Conservation (phyloP, 2,888 invertebrate species). For the Tiliacea citrago region DNA sequence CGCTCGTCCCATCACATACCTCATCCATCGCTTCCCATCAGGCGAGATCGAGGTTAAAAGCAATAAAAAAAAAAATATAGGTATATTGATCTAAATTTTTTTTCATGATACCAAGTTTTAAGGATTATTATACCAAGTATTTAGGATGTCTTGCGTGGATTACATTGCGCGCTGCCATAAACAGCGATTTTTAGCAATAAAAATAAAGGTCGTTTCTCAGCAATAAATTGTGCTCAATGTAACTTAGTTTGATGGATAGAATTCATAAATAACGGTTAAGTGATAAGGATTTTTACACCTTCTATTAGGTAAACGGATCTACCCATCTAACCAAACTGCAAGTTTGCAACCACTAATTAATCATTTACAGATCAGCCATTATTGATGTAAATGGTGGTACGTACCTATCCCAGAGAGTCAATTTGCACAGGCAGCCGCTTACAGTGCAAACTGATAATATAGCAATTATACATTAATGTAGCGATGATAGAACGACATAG, state of each 20-base stretch:
- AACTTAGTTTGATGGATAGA: too few species aligned
- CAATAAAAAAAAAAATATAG: too few species aligned
- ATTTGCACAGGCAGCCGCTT: conserved; percentile 36
- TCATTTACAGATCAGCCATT: conserved; percentile 29
- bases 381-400: conserved; percentile 19
- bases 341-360: conserved; percentile 15
- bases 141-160: neutral
- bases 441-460: conserved; percentile 18
- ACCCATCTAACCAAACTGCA: neutral
- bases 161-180: neutral
- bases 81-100: too few species aligned
- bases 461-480: conserved; percentile 9
- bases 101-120: too few species aligned
- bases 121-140: too few species aligned
- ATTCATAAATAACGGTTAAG: too few species aligned
- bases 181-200: neutral
- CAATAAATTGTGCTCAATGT: too few species aligned
- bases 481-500: neutral
- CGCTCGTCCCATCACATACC: too few species aligned
- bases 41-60: neutral
- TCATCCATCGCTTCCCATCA: neutral
- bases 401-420: conserved; percentile 10
- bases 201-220: neutral
- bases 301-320: neutral
- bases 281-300: neutral